Base-by-base conservation (phyloP, 2,888 invertebrate species). In the Phyllotreta striolata region DNA sequence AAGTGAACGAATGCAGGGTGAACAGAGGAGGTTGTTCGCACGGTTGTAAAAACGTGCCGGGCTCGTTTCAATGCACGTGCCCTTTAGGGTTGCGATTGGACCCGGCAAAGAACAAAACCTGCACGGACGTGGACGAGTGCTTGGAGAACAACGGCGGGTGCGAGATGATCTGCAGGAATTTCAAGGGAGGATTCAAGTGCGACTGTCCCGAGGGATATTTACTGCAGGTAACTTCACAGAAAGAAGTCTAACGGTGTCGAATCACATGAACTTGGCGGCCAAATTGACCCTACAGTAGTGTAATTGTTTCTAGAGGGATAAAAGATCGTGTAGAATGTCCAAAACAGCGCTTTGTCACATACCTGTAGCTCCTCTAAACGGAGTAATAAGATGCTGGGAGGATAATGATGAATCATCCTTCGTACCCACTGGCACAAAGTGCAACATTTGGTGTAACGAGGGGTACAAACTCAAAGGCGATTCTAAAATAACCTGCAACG, bases 11-110 rank as follows among this genome's bases (percentile, higher is more conserved):
- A 58, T 91, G 90, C 70, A 77, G 78, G 6, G 71, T 78, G 0
- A 82, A 84, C 59, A 86, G 88, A 66, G 88, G 87, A 0, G 86
- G 86, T 38, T 91, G 90, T 75, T 85, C 86, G 3, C 89, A 89
- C 62, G 82, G 83, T 13, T 91, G 91, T 73, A 77, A 81, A 54
- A 85, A 86, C 62, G 78, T 80, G 2, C 82, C 83, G 9, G 86
- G 86, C 0, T 79, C 84, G 34, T 82, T 79, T 58, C 76, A 79
- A 47, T 88, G 88, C 67, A 75, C 77, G 3, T 86, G 86, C 66
- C 83, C 83, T 0, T 67, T 76, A 6, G 86, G 85, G 0, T 81
- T 80, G 66, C 69, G 71, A 1, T 66, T 84, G 6, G 79, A 78
- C 56, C n/a, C n/a, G 46, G 40, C 43, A 51, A 65, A 76, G 46